Base-by-base conservation (phyloP, 2,888 invertebrate genomes). In the Byasa hedistus region DNA sequence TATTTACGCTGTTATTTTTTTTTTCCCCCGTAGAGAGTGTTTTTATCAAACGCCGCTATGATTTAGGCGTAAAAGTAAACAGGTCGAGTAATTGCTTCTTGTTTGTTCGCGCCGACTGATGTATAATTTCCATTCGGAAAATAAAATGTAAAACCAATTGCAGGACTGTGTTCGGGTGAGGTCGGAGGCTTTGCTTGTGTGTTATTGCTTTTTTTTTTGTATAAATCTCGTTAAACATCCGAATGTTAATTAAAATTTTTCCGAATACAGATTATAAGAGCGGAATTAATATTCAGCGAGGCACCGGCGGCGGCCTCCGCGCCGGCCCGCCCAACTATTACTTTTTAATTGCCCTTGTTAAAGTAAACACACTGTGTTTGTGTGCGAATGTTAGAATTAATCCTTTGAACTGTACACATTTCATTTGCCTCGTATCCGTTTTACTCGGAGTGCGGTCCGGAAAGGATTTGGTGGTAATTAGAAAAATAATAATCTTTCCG, bases 1-100 rank as follows among this genome's bases (percentile, higher is more conserved):
- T 77, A 75, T 76, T 76, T 75, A 73, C 71, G 44, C 61, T 69
- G 64, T 60, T 59, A 48, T 66, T 66, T 62, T 62, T 58, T 66
- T 32, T 32, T 32, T 7, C 10, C 7, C 32, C 8, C 32, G 7
- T 8, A 66, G 61, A 23, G 64, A 58, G 60, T 32, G 63, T 51
- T 70, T 69, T 69, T 61, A 70, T 68, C 63, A 65, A 65, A 68
- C 54, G 63, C 67, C 56, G 63, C 56, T 60, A 63, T 64, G 63
- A 64, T 64, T 67, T 64, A 67, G 67, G 66, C 68, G 70, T 63
- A 60, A 66, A 69, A 57, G 70, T 69, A 71, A 71, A 71, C 69
- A 71, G 52, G 68, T 55, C 67, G 67, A 60, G 68, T 69, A 69
- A 71, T 71, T 71, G 71, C 67, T 69, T 69, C 68, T 67, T 71